Evolutionary conservation across 2,797 vertebrate genomes (phyloP), one percentile per base, ranked within the genome.

Genomic region (Protosalanx chinensis): DNA sequence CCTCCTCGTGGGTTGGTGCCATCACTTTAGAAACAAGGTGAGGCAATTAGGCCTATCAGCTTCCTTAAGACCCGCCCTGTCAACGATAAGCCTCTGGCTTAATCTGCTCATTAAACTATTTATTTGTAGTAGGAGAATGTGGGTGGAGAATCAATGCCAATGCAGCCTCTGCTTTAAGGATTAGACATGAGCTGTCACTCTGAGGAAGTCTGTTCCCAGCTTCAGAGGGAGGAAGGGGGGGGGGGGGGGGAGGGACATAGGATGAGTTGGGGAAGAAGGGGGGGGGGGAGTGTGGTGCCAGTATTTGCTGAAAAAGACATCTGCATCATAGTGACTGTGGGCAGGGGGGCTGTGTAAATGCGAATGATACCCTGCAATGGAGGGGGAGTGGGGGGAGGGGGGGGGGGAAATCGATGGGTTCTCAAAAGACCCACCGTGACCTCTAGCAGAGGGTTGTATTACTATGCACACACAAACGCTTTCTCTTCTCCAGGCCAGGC

Each of bases 31-130:
- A 70, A 68, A 70, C 64, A 65, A 64, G 72, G 57, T 15, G 59
- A 67, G 57, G 49, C 64, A 80, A 68, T 76, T 80, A 76, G 77
- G 32, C 60, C 32, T 63, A n/a, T 76, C 66, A 56, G 33, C 46
- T 59, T 35, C 41, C 63, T 67, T 67, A 72, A 67, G 68, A 63
- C 16, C 71, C 41, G 59, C 20, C 65, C 20, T 72, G 72, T 72
- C 72, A 70, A 56, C 16, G 46, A 75, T 56, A 72, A 74, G 49
- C 33, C 61, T 7, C 10, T n/a, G 56, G 35, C 70, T 74, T 77
- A 79, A 76, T 76, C 67, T 41, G 32, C 70, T 70, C 63, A 76
- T 71, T 72, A 68, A 74, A 70, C 62, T 68, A 63, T 77, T 79
- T 77, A 68, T 63, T 68, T 68, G 60, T 51, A 66, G 70, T 68